A percentile compares a stretch with the other conserved stretches of the same genome.
Conservation (phyloP, 2,888 invertebrate genomes). For the Caenorhabditis uteleia region DNA sequence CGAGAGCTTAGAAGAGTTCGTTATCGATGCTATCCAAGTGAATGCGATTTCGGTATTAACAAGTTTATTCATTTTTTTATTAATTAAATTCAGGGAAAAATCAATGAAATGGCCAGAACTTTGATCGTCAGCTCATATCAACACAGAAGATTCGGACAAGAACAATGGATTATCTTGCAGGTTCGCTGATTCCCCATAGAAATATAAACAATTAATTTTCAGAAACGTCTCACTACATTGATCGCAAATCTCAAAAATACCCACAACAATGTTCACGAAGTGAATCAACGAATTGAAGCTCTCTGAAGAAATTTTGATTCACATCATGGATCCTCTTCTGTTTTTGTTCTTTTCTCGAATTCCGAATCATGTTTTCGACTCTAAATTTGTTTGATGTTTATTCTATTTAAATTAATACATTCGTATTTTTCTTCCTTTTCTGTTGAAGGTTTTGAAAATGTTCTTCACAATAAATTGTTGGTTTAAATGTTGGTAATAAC, state of each 20-base stretch:
- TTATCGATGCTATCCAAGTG: slow-evolving; percentile 81
- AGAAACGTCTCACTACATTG: slow-evolving; percentile 52
- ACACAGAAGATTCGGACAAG: slow-evolving; percentile 61
- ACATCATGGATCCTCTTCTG: too few relatives aligned
- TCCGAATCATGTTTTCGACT: slow-evolving; percentile 12
- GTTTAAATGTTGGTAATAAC: too few relatives aligned
- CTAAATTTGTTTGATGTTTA: slow-evolving; percentile 4
- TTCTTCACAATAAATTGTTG: too few relatives aligned
- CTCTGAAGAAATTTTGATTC: slow-evolving; percentile 9
- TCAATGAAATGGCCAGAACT: slow-evolving; percentile 61
- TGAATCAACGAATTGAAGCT: slow-evolving; percentile 70
- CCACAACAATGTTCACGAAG: slow-evolving; percentile 52
- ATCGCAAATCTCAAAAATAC: slow-evolving; percentile 57
- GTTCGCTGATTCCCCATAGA: slow-evolving; percentile 1
- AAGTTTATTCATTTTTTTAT: slow-evolving; percentile 9
- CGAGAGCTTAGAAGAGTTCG: slow-evolving; percentile 91
- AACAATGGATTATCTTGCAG: slow-evolving; percentile 58
- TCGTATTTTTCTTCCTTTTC: too few relatives aligned
- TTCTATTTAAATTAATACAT: too few relatives aligned
- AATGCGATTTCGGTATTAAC: slow-evolving; percentile 61
- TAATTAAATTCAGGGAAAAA: slow-evolving; percentile 58
- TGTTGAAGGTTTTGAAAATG: too few relatives aligned
- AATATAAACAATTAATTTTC: slow-evolving; percentile 11
- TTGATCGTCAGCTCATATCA: slow-evolving; percentile 59
- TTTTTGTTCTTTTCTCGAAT: slow-evolving; percentile 17